Percentiles rank a stretch among this genome's conserved stretches.
These are phyloP conservation scores for Agrilus mali DNA, from an alignment of 2,888 invertebrate species.

Conservation along the genomic window DNA sequence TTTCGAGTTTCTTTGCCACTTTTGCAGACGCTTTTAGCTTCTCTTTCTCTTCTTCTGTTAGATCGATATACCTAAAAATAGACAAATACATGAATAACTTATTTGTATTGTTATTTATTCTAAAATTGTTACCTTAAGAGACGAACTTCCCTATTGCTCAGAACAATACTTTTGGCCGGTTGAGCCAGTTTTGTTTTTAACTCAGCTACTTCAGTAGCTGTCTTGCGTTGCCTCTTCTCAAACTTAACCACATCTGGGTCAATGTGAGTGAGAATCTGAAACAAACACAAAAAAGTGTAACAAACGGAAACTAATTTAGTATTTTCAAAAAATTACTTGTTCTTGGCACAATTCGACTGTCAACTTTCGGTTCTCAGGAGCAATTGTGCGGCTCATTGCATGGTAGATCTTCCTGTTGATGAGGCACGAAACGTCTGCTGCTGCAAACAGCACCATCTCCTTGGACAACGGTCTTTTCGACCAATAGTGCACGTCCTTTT, in stretches of 20 bases:
- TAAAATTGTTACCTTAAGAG: slow-evolving; percentile 46
- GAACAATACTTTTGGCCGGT: slow-evolving; percentile 73
- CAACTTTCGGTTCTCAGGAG: slow-evolving; percentile 55
- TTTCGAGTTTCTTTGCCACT: slow-evolving; percentile 84
- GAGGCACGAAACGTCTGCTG: slow-evolving; percentile 76
- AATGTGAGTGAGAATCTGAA: slow-evolving; percentile 61
- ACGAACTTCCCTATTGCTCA: slow-evolving; percentile 85
- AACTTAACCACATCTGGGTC: slow-evolving; percentile 75
- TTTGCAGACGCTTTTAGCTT: slow-evolving; percentile 83
- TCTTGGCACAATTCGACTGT: slow-evolving; percentile 80
- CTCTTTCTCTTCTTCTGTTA: slow-evolving; percentile 86
- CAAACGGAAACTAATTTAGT: too few species aligned
- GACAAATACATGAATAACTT: not conserved
- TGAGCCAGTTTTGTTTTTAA: slow-evolving; percentile 68
- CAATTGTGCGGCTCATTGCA: slow-evolving; percentile 57
- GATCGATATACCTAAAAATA: slow-evolving; percentile 54
- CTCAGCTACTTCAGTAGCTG: slow-evolving; percentile 83
- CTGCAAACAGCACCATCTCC: slow-evolving; percentile 86
- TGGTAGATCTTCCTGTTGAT: slow-evolving; percentile 76
- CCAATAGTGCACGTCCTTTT: slow-evolving; percentile 76
- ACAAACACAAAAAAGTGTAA: slow-evolving; percentile 4
- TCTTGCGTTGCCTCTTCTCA: slow-evolving; percentile 79
- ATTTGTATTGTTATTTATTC: not conserved
- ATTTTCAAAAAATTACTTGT: slow-evolving; percentile 36
- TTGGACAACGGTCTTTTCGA: slow-evolving; percentile 75